Base-by-base conservation (phyloP, 2,888 invertebrate genomes). In the Watsonalla binaria region DNA sequence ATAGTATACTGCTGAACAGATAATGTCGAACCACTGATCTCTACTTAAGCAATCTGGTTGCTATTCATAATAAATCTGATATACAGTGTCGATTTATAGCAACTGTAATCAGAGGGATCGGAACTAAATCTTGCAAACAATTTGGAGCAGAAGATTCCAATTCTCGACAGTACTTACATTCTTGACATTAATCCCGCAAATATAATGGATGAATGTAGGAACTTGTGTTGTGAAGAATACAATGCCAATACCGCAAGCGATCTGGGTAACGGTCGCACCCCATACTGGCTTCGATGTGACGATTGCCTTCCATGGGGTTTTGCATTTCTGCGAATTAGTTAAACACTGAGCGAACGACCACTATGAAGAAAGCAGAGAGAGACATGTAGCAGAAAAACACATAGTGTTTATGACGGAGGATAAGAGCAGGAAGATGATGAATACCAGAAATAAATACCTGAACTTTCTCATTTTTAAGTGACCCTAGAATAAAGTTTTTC, bases 161-260 rank as follows among this genome's bases (percentile, higher is more conserved):
- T 24, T 24, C 24, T 24, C 24, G 24, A 24, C 24, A 24, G 24
- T 46, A 72, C 77, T 76, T 57, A 84, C 84, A 15, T 60, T 72
- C 87, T 64, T 93, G 66, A 84, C 66, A 54, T 83, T 55, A 56
- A 92, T 92, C 6, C 87, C 77, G 42, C 94, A 82, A 6, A 94
- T 92, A 33, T 91, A 86, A 57, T 91, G 90, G 76, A 95, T 92
- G 68, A 94, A 95, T 0, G 92, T 90, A 0, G 95, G 94, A 39
- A 93, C 92, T 75, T 94, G 92, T 0, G 93, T 93, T 46, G 94
- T 83, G 47, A 94, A 80, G 62, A 94, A 94, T 76, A 93, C 92
- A 68, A 92, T 94, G 0, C 92, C 91, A 80, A 92, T 92, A 14
- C 92, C 65, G 83, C 70, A 51, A 90, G 94, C 58, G 73, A 93